Conservation (phyloP, 2,888 invertebrate genomes). For the Pseudococcus jackbeardsleyi region DNA sequence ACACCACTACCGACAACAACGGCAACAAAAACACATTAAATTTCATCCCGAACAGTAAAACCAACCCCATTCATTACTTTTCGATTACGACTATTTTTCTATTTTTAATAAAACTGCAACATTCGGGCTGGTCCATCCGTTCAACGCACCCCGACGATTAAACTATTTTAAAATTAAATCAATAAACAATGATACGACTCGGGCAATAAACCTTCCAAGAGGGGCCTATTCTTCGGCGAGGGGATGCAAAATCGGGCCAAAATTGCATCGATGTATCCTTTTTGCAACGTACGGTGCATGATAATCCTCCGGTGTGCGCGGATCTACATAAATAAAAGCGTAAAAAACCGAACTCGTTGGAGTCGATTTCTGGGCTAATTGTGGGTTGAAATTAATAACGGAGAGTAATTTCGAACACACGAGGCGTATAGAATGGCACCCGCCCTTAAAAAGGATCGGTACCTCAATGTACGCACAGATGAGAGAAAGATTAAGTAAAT, state of each 20-base stretch:
- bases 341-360: neutral
- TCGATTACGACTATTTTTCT: conserved; percentile 6
- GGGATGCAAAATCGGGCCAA: too few relatives aligned
- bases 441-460: neutral
- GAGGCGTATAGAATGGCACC: neutral
- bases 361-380: conserved; percentile 12
- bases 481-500: conserved; percentile 48
- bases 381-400: conserved; percentile 37
- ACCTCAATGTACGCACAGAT: conserved; percentile 5
- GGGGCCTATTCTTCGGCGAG: neutral
- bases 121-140: neutral
- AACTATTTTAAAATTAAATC: conserved; percentile 14
- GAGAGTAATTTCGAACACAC: neutral
- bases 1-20: neutral
- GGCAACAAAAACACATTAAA: neutral
- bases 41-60: neutral
- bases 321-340: neutral
- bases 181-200: neutral
- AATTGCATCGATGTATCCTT: neutral
- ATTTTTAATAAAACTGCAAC: conserved; percentile 28
- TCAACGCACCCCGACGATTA: neutral
- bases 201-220: neutral
- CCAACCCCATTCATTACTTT: neutral
- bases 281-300: too few relatives aligned
- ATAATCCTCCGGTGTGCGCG: neutral